These are phyloP conservation scores for Embiotoca jacksoni DNA, from an alignment of 2,113 vertebrate species.

Conservation along the genomic window DNA sequence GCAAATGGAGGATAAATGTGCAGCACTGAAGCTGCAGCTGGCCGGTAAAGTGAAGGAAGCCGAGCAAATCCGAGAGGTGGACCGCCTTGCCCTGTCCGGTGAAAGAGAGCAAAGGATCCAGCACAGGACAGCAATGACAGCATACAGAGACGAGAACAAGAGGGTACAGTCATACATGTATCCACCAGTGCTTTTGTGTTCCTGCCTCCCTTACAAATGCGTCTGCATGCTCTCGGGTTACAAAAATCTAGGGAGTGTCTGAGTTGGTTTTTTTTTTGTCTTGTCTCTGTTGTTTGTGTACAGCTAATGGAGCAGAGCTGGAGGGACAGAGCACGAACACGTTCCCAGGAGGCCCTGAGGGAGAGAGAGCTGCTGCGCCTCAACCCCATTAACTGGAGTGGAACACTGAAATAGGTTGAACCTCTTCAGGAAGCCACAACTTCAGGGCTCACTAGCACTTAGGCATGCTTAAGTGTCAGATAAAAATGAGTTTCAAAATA, in stretches of 20 bases:
- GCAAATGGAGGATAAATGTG: constrained; percentile 80
- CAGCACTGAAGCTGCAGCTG: constrained; percentile 61
- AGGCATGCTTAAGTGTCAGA: background rate
- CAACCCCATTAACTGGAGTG: constrained; percentile 86
- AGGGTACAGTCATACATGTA: constrained; percentile 58
- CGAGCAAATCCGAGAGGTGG: constrained; percentile 59
- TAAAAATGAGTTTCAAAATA: background rate
- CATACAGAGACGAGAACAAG: constrained; percentile 83
- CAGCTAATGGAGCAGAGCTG: constrained; percentile 84
- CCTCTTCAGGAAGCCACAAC: constrained; percentile 31
- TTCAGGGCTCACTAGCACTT: constrained; percentile 3
- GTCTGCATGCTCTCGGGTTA: constrained; percentile 40
- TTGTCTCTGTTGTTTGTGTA: constrained; percentile 38
- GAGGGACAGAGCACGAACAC: constrained; percentile 78
- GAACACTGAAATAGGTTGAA: constrained; percentile 77
- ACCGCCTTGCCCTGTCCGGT: constrained; percentile 61
- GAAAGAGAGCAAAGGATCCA: constrained; percentile 67
- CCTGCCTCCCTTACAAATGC: background rate
- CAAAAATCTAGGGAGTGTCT: constrained; percentile 29
- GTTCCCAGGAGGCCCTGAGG: constrained; percentile 76
- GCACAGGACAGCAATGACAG: constrained; percentile 71
- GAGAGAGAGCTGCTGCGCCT: constrained; percentile 79
- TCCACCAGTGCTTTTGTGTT: constrained; percentile 19
- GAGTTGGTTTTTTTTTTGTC: background rate
- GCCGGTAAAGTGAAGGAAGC: constrained; percentile 64